These are phyloP conservation scores for Tarsius wallacei DNA, from an alignment of 2,797 vertebrate species.

Conservation along the genomic window DNA sequence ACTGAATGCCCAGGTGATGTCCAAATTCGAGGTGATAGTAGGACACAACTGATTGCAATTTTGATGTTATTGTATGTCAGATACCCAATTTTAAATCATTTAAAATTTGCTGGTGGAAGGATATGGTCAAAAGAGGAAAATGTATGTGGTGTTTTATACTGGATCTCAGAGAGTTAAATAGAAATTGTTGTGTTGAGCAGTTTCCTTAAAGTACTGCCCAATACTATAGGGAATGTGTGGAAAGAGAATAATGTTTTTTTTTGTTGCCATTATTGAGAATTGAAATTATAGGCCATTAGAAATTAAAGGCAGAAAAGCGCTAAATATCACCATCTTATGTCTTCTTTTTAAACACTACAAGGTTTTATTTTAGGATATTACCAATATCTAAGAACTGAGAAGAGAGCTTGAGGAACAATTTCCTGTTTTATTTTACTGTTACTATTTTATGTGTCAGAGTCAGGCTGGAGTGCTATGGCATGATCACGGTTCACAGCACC, in stretches of 20 bases:
- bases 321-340: not conserved
- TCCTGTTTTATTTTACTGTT: too few species aligned
- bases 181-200: not conserved
- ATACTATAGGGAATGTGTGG: not conserved
- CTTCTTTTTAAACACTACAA: not conserved
- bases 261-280: not conserved
- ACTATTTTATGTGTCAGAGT: too few species aligned
- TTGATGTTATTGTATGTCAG: not conserved
- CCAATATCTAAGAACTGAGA: not conserved
- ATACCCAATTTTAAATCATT: not conserved
- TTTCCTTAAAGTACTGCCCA: not conserved
- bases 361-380: slow-evolving; percentile 9
- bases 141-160: slow-evolving; percentile 10
- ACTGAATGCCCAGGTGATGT: not conserved
- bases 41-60: not conserved
- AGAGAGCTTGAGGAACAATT: not conserved
- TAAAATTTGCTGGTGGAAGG: not conserved
- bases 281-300: not conserved
- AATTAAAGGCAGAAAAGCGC: not conserved
- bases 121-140: slow-evolving; percentile 2
- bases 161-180: not conserved
- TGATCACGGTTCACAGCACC: too few species aligned
- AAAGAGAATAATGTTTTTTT: not conserved
- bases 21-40: slow-evolving; percentile 7
- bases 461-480: too few species aligned